A percentile compares a stretch with the other conserved stretches of the same genome.
Evolutionary conservation across 2,113 vertebrate genomes (phyloP).

Genomic region (Ceratotherium simum): DNA sequence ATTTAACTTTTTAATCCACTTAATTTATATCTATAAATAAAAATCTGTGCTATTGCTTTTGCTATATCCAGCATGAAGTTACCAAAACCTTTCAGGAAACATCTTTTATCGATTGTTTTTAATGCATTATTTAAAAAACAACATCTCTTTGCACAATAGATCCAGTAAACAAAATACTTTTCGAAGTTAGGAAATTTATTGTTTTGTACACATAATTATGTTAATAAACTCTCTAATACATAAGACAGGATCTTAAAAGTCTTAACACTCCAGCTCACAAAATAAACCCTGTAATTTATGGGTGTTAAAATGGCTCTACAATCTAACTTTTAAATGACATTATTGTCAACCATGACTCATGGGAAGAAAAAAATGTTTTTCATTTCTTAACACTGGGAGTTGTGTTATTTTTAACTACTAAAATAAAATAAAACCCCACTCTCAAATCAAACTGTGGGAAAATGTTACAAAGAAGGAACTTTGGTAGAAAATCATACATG

Average conservation of each 20-base stretch:
- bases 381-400: slow-evolving; percentile 55
- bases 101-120: slow-evolving; percentile 50
- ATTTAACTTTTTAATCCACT: slow-evolving; percentile 52
- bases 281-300: slow-evolving; percentile 59
- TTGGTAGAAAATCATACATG: not conserved
- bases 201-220: slow-evolving; percentile 38
- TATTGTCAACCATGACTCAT: slow-evolving; percentile 60
- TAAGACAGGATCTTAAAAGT: slow-evolving; percentile 47
- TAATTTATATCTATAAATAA: not conserved
- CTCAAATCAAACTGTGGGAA: slow-evolving; percentile 55
- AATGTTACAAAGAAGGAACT: slow-evolving; percentile 40
- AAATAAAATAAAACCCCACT: slow-evolving; percentile 39
- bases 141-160: slow-evolving; percentile 51
- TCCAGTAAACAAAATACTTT: slow-evolving; percentile 38
- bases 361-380: slow-evolving; percentile 61
- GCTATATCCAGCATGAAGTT: not conserved
- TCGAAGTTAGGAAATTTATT: slow-evolving; percentile 51
- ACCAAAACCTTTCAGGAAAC: slow-evolving; percentile 52
- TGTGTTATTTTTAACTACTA: slow-evolving; percentile 62
- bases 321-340: slow-evolving; percentile 61
- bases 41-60: not conserved
- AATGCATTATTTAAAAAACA: slow-evolving; percentile 49
- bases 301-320: slow-evolving; percentile 53
- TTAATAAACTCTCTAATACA: slow-evolving; percentile 43
- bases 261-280: slow-evolving; percentile 40